These are phyloP conservation scores for Agonopterix subpropinquella DNA, from an alignment of 2,888 invertebrate genomes.

Conservation along the genomic window DNA sequence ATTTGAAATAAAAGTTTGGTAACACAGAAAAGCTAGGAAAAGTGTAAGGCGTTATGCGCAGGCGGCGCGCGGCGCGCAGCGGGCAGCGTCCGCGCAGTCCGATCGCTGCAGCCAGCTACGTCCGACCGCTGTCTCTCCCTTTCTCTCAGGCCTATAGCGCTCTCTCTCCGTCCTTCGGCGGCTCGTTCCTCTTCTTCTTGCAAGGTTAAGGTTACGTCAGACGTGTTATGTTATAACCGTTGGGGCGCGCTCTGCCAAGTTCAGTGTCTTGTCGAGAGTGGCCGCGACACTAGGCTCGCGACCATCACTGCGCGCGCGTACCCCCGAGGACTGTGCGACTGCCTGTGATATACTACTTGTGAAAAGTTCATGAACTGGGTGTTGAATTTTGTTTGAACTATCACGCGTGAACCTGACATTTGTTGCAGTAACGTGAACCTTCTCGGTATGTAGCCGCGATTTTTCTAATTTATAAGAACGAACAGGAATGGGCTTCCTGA, in stretches of 20 bases:
- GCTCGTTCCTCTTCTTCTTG: constrained; percentile 74
- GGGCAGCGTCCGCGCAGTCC: constrained; percentile 15
- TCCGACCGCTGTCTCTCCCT: constrained; percentile 59
- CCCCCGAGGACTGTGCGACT: constrained; percentile 58
- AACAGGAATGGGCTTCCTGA: constrained; percentile 19
- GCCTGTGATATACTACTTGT: constrained; percentile 70
- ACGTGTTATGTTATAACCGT: constrained; percentile 77
- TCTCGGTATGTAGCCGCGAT: constrained; percentile 42
- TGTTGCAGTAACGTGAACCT: constrained; percentile 26
- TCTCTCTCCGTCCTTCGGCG: constrained; percentile 74
- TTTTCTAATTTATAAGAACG: neutral
- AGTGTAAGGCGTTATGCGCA: constrained; percentile 3
- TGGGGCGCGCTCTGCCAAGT: constrained; percentile 72
- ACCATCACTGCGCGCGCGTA: constrained; percentile 52
- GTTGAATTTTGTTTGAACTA: constrained; percentile 67
- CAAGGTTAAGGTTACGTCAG: constrained; percentile 77
- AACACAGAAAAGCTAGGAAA: too few species aligned
- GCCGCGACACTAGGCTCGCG: constrained; percentile 68
- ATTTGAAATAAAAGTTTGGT: too few species aligned
- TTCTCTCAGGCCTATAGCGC: constrained; percentile 67
- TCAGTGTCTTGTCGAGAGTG: constrained; percentile 74
- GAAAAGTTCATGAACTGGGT: constrained; percentile 73
- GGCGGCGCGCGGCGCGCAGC: constrained; percentile 12
- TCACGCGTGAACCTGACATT: constrained; percentile 49
- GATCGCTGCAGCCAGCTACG: constrained; percentile 26